These are phyloP conservation scores for Atta cephalotes DNA, from an alignment of 1,140 invertebrate species.

Conservation along the genomic window DNA sequence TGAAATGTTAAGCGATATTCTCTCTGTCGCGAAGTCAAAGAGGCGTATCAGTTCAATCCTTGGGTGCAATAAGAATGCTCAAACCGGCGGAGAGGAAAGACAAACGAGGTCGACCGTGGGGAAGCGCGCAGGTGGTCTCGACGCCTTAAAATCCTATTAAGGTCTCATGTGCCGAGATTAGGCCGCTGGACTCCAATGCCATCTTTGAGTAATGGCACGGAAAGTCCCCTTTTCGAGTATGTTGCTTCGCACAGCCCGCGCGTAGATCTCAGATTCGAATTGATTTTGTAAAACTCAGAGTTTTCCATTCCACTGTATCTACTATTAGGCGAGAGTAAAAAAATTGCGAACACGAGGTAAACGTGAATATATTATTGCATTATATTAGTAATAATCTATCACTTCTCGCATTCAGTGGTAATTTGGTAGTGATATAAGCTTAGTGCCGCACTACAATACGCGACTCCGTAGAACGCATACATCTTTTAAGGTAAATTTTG, in stretches of 20 bases:
- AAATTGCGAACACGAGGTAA: no score
- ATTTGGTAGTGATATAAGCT: no score
- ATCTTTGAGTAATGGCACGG: slow-evolving; percentile 85
- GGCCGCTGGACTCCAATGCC: slow-evolving; percentile 81
- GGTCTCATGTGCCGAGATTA: slow-evolving; percentile 87
- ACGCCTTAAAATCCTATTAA: slow-evolving; percentile 87
- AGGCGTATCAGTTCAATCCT: slow-evolving; percentile 60
- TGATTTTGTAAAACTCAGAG: slow-evolving; percentile 17
- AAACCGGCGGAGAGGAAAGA: slow-evolving; percentile 79
- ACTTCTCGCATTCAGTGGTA: no score
- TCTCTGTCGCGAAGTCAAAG: slow-evolving; percentile 40
- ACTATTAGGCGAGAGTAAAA: neutral
- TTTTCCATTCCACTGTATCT: neutral
- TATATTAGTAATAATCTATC: no score
- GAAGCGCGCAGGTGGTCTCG: slow-evolving; percentile 83
- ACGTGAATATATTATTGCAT: no score
- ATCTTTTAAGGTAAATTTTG: no score
- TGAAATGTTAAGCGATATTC: slow-evolving; percentile 55
- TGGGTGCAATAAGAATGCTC: slow-evolving; percentile 74
- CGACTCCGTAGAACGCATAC: no score
- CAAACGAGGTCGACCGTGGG: slow-evolving; percentile 81
- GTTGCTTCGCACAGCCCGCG: slow-evolving; percentile 44
- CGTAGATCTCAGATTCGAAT: neutral
- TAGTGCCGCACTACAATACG: no score
- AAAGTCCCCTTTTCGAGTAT: slow-evolving; percentile 79